Conservation (phyloP, 2,113 vertebrate species). For the Plectropomus leopardus region DNA sequence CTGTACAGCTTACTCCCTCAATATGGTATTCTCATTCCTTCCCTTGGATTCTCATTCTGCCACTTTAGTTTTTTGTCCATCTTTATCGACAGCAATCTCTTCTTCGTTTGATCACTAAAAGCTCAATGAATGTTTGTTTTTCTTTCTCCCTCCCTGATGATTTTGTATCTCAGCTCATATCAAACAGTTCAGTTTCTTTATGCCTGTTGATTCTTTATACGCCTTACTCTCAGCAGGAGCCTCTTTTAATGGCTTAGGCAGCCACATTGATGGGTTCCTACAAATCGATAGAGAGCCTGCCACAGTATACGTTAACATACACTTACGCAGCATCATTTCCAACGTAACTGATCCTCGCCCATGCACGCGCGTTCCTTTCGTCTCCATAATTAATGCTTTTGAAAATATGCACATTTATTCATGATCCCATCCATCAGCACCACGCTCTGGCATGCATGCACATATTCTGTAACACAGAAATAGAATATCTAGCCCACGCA, state of each 20-base stretch:
- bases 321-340: conserved; percentile 34
- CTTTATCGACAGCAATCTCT: conserved; percentile 14
- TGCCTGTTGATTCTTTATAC: conserved; percentile 5
- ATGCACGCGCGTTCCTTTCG: conserved; percentile 7
- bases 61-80: conserved; percentile 11
- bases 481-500: conserved; percentile 42
- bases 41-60: neutral
- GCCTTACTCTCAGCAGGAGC: conserved; percentile 31
- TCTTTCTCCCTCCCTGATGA: neutral
- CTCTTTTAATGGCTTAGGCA: conserved; percentile 42
- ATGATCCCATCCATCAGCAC: conserved; percentile 37
- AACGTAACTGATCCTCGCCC: conserved; percentile 28
- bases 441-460: conserved; percentile 22
- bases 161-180: conserved; percentile 3
- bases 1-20: neutral
- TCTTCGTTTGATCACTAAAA: conserved; percentile 21
- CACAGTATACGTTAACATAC: conserved; percentile 27
- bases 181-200: conserved; percentile 2
- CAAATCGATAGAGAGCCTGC: conserved; percentile 33
- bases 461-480: conserved; percentile 46
- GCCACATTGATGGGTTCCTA: conserved; percentile 37
- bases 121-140: conserved; percentile 33
- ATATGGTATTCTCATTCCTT: neutral
- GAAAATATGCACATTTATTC: conserved; percentile 40
- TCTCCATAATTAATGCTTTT: conserved; percentile 55